A percentile compares a stretch with the other conserved stretches of the same genome.
Evolutionary conservation across 1,140 invertebrate genomes (phyloP).

Genomic region (Drosophila repletoides): DNA sequence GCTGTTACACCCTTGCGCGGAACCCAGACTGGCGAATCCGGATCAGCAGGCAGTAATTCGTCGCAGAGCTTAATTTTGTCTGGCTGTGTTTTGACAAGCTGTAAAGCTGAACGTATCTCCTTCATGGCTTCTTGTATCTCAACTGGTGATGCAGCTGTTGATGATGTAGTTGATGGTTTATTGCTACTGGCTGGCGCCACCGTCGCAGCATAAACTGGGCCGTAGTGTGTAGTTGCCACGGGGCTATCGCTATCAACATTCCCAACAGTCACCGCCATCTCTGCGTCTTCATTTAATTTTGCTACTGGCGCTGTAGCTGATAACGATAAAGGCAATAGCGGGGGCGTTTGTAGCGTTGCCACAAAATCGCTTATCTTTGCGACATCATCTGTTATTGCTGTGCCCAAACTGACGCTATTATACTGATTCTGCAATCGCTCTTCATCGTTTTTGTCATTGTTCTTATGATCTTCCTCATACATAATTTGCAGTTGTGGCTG

Average conservation of each 20-base stretch:
- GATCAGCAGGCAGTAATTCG: slow-evolving; percentile 67
- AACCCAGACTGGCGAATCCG: slow-evolving; percentile 79
- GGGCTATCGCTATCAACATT: slow-evolving; percentile 33
- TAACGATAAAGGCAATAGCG: slow-evolving; percentile 46
- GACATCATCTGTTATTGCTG: too few species aligned
- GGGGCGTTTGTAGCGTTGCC: slow-evolving; percentile 6
- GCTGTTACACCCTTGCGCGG: slow-evolving; percentile 57
- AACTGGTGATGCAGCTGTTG: slow-evolving; percentile 50
- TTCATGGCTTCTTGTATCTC: slow-evolving; percentile 89
- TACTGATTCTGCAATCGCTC: slow-evolving; percentile 64
- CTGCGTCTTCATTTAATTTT: slow-evolving; percentile 1
- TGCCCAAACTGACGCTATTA: slow-evolving; percentile 38
- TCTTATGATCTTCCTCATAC: slow-evolving; percentile 18
- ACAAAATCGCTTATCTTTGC: slow-evolving; percentile 4
- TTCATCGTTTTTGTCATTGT: slow-evolving; percentile 42
- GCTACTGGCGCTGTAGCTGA: slow-evolving; percentile 33
- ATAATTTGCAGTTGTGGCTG: slow-evolving; percentile 1
- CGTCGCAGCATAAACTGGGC: slow-evolving; percentile 54
- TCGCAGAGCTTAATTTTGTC: slow-evolving; percentile 78
- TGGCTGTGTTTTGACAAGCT: slow-evolving; percentile 85
- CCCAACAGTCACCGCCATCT: background rate
- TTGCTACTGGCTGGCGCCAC: slow-evolving; percentile 16
- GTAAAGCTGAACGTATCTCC: slow-evolving; percentile 90
- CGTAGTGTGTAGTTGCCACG: slow-evolving; percentile 38
- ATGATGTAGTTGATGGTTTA: slow-evolving; percentile 15